Conservation (phyloP, 1,140 invertebrate genomes). For the Caenorhabditis tropicalis region DNA sequence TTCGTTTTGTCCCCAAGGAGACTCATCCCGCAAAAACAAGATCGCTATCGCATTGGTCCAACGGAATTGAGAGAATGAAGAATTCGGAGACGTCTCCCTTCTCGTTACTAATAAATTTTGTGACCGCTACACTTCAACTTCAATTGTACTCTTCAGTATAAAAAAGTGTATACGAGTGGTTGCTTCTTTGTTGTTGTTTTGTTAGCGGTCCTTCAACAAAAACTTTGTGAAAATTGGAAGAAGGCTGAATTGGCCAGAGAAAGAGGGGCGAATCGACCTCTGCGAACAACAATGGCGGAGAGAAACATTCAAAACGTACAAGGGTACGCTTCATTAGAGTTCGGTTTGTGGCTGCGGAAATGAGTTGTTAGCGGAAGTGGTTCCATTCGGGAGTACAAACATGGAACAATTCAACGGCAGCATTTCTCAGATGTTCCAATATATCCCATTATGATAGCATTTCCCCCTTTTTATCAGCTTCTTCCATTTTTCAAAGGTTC, state of each 20-base stretch:
- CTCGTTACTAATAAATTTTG: constrained; percentile 34
- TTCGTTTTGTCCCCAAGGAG: not conserved
- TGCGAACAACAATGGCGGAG: not conserved
- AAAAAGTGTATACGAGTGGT: constrained; percentile 22
- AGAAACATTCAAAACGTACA: constrained; percentile 38
- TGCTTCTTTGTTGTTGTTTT: constrained; percentile 13
- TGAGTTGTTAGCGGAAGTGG: constrained; percentile 12
- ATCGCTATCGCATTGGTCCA: not conserved
- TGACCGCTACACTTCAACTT: constrained; percentile 7
- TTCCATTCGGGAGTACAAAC: not conserved
- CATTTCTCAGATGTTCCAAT: not conserved
- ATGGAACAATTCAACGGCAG: not conserved
- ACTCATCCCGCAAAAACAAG: constrained; percentile 2
- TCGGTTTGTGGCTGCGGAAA: not conserved
- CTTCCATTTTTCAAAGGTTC: too few relatives aligned
- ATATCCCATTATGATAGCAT: too few relatives aligned
- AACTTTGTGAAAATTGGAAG: constrained; percentile 19
- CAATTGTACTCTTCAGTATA: constrained; percentile 1
- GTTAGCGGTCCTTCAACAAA: constrained; percentile 7
- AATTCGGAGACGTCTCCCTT: not conserved
- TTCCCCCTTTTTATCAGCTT: too few relatives aligned
- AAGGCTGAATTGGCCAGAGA: not conserved
- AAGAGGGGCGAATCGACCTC: not conserved
- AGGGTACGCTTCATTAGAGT: constrained; percentile 30
- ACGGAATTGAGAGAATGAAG: not conserved